Evolutionary conservation across 2,888 invertebrate species (phyloP), one percentile per base, ranked within the genome.

Genomic region (Tetrapedia diversipes): DNA sequence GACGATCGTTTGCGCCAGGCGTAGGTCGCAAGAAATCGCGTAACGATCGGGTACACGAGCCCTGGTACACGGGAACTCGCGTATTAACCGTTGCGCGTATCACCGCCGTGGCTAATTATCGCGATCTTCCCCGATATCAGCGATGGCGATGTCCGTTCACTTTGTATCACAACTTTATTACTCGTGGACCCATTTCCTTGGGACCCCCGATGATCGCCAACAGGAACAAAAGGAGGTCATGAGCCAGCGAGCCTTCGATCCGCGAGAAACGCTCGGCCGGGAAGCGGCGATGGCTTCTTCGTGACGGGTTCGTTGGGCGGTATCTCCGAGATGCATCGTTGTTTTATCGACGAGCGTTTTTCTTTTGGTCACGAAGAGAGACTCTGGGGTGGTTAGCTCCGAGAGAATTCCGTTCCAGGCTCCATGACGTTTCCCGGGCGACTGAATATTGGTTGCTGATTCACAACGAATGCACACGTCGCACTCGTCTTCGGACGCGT

Each of bases 241-340:
- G 19, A 53, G 32, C 32, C 6, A 45, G 19, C 14, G 6, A 16
- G 4, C 16, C 49, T 32, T 41, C 39, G 39, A 29, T 19, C 51
- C 83, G 67, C 78, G 64, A 77, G 78, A 76, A 81, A 79, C 64
- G 82, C 85, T 86, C 80, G n/a, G 83, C 85, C 80, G 56, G 78
- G 70, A 78, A 82, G 70, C 72, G 54, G 49, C 32, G 37, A 72
- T 51, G 39, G 10, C n/a, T 34, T 63, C 56, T 39, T 45, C 53
- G 43, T 43, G 29, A 56, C 49, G 63, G 29, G 45, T 67, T 59
- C 43, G 41, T 72, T 53, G 54, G n/a, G 22, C 37, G 66, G 64
- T 54, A 64, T 32, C 63, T 59, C 22, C 45, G 64, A 24, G 63
- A 57, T 47, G 49, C 43, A 37, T 63, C 34, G 11, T 54, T 53